Base-by-base conservation (phyloP, 2,113 vertebrate species). In the Sorex fumeus region DNA sequence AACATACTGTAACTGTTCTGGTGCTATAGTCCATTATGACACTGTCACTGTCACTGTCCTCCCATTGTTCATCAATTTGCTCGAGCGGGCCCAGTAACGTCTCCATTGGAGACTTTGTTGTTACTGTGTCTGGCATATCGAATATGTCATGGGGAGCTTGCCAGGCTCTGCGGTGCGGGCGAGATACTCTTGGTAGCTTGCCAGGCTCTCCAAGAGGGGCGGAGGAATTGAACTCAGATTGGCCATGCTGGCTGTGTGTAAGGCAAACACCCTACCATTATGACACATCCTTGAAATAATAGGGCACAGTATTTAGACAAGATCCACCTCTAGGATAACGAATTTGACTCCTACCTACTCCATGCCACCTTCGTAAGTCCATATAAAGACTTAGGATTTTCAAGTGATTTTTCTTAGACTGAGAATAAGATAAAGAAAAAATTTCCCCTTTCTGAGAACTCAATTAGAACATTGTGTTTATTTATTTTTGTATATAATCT, bases 401-500 rank as follows among this genome's bases (percentile, higher is more conserved):
- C 8, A 62, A 16, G 57, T 81, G 76, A 2, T 40, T 72, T 82
- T 8, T 57, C 4, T 87, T 69, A n/a, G 15, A 2, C 40, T 34
- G 8, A 27, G 21, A 28, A 86, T 23, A 79, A 76, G 75, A 25
- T 34, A 90, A 11, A 80, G 2, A 72, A 34, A 43, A 79, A 69
- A 43, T 64, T 74, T 0, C 53, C 12, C 4, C 40, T 87, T 93
- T 87, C 30, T 47, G 13, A 94, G 13, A 80, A 81, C 93, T 91
- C 27, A 77, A 5, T 82, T 88, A 77, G 47, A 81, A 16, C 90
- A 66, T 7, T 18, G 19, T 23, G 2, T 27, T 66, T 66, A 66
- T 11, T 30, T 66, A 12, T 66, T 66, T 30, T 28, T 66, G 4
- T 28, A 66, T 30, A 23, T 25, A 69, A 71, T 84, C n/a, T 93